A percentile compares a stretch with the other conserved stretches of the same genome.
Evolutionary conservation across 2,113 vertebrate species (phyloP).

Genomic region (Lampris incognitus): DNA sequence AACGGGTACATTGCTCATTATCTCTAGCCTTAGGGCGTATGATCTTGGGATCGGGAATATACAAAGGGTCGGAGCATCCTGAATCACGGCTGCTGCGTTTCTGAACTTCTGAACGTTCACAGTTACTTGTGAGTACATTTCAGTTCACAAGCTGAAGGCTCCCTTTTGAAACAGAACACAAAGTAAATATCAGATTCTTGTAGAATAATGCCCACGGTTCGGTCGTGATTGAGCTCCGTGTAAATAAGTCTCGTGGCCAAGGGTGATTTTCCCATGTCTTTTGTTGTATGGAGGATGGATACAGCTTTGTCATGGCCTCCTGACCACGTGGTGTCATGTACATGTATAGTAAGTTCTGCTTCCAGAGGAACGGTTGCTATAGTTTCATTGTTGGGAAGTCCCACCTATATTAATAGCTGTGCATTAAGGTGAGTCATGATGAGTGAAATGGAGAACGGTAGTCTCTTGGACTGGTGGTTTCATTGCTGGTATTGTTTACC

Average conservation of each 20-base stretch:
- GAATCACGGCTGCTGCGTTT: conserved; percentile 18
- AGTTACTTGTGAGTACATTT: neutral
- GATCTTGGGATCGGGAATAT: conserved; percentile 39
- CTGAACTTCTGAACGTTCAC: neutral
- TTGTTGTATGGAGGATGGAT: neutral
- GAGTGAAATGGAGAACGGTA: no score
- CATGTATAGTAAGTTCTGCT: neutral
- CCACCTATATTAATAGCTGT: no score
- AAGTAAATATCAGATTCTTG: no score
- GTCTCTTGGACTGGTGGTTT: no score
- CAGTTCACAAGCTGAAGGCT: neutral
- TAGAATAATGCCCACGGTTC: neutral
- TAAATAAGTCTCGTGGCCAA: neutral
- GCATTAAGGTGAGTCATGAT: no score
- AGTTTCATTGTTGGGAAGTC: neutral
- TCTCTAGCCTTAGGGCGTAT: conserved; percentile 33
- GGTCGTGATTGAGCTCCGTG: neutral
- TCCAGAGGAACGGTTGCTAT: conserved; percentile 15
- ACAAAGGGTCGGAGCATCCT: conserved; percentile 34
- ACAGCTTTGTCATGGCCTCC: conserved; percentile 1
- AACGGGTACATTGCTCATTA: conserved; percentile 54
- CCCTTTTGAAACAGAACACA: neutral
- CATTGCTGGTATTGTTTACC: no score
- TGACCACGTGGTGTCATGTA: conserved; percentile 6
- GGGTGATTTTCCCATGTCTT: neutral